Conservation (phyloP, 2,797 vertebrate species). For the Masticophis lateralis region DNA sequence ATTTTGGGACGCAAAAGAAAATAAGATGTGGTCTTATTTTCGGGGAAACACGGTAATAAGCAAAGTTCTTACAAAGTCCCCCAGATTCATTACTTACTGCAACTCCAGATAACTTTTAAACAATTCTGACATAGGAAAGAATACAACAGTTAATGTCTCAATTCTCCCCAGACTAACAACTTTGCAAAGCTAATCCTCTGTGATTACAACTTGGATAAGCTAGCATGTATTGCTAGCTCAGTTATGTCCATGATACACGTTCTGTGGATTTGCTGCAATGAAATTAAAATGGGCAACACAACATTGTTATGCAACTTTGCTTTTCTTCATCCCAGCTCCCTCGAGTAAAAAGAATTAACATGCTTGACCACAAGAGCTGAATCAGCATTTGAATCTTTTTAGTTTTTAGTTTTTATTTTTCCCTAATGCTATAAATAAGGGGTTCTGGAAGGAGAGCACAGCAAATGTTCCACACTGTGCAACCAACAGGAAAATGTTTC, state of each 20-base stretch:
- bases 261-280: constrained; percentile 34
- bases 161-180: background rate
- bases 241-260: constrained; percentile 37
- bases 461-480: background rate
- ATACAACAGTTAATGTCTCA: background rate
- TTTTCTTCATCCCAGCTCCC: constrained; percentile 50
- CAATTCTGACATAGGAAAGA: background rate
- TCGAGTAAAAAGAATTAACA: constrained; percentile 43
- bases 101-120: background rate
- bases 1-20: background rate
- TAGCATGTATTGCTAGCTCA: constrained; percentile 3
- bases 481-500: background rate
- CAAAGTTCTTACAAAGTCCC: background rate
- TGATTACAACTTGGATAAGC: background rate
- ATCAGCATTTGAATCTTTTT: constrained; percentile 22
- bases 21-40: background rate
- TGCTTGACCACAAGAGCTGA: constrained; percentile 33
- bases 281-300: constrained; percentile 27
- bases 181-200: background rate
- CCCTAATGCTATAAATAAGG: constrained; percentile 23
- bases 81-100: too few species aligned
- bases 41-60: background rate
- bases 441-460: constrained; percentile 25
- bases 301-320: constrained; percentile 32
- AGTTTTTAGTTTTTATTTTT: background rate